Conservation (phyloP, 2,113 vertebrate genomes). For the Melanerpes formicivorus region DNA sequence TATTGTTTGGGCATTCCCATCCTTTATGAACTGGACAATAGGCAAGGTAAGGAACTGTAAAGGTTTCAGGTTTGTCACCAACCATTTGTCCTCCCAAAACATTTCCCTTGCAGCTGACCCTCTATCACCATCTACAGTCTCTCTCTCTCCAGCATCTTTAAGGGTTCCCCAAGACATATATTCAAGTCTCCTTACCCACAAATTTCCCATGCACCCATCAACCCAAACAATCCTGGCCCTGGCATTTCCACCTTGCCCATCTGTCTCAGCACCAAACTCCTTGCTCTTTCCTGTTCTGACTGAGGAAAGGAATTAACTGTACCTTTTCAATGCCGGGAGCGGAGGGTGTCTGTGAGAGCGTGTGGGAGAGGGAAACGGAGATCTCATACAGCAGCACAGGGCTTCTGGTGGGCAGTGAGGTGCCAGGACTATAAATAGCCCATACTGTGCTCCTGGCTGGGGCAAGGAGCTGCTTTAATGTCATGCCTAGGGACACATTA, state of each 20-base stretch:
- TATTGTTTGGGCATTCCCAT: background rate
- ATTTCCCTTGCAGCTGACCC: background rate
- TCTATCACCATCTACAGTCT: fast-evolving
- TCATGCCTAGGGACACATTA: slow-evolving; percentile 2
- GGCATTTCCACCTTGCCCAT: background rate
- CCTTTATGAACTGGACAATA: background rate
- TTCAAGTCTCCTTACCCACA: background rate
- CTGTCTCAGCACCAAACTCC: background rate
- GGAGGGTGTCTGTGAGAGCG: background rate
- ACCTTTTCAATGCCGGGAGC: background rate
- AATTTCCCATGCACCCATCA: background rate
- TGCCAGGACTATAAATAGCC: slow-evolving; percentile 58
- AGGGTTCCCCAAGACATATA: background rate
- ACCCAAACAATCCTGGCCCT: background rate
- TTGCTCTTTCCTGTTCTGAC: background rate
- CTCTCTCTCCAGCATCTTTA: background rate
- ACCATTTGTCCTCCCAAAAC: background rate
- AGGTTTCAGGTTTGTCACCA: background rate
- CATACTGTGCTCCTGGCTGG: background rate
- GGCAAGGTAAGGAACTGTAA: background rate
- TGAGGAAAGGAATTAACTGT: background rate
- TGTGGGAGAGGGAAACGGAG: background rate
- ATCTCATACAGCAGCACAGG: background rate
- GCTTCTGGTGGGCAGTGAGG: background rate
- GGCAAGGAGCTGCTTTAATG: background rate